phyloP scores from a whole-genome alignment of 2,888 invertebrate species.

The Eilema caniola region DNA sequence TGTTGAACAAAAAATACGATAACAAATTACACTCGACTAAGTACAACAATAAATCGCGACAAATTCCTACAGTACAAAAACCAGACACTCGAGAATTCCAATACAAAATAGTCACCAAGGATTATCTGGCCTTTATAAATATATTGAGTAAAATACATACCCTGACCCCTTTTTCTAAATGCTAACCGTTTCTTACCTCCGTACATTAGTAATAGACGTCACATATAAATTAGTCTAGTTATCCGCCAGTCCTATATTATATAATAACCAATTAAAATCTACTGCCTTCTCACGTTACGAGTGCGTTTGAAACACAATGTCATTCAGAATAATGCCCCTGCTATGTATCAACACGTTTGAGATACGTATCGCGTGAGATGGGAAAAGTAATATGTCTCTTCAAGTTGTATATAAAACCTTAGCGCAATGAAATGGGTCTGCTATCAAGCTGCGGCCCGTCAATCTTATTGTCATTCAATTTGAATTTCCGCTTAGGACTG shows the following conservation, averaged over 20 bases:
- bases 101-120: slow-evolving; percentile 20
- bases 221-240: too few relatives aligned
- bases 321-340: too few relatives aligned
- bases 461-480: slow-evolving; percentile 86
- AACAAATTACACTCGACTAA: not conserved
- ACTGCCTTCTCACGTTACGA: too few relatives aligned
- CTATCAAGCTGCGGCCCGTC: slow-evolving; percentile 79
- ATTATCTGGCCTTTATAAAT: slow-evolving; percentile 40
- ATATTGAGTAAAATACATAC: slow-evolving; percentile 35
- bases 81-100: slow-evolving; percentile 11
- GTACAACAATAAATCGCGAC: not conserved
- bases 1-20: not conserved
- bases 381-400: slow-evolving; percentile 70
- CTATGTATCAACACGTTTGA: slow-evolving; percentile 50
- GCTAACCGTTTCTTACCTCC: too few relatives aligned
- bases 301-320: too few relatives aligned
- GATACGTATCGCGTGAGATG: slow-evolving; percentile 55
- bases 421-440: slow-evolving; percentile 75
- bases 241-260: too few relatives aligned
- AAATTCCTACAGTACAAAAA: not conserved
- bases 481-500: slow-evolving; percentile 79
- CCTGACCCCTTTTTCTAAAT: slow-evolving; percentile 8
- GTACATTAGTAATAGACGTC: too few relatives aligned
- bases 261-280: too few relatives aligned
- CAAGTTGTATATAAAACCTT: slow-evolving; percentile 61